Percentiles rank a stretch among this genome's conserved stretches.
Conservation (phyloP, 1,140 invertebrate species). For the Goniozus legneri region DNA sequence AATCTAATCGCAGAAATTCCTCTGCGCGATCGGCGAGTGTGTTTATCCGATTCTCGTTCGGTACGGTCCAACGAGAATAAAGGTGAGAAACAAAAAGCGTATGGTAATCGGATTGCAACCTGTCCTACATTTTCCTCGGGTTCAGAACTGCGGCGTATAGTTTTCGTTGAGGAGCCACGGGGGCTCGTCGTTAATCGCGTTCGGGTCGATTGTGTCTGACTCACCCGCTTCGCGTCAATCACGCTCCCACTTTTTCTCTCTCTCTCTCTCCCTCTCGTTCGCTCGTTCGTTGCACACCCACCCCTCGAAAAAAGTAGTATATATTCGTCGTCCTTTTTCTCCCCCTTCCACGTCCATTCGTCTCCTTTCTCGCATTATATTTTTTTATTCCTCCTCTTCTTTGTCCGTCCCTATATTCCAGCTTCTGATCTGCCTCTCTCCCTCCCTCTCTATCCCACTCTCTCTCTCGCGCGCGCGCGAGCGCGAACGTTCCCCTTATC, state of each 20-base stretch:
- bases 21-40: too few relatives aligned
- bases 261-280: neutral
- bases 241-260: constrained; percentile 13
- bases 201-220: constrained; percentile 25
- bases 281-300: neutral
- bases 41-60: too few relatives aligned
- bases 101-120: too few relatives aligned
- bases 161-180: too few relatives aligned
- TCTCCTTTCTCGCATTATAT: constrained; percentile 22
- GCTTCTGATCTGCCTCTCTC: constrained; percentile 9
- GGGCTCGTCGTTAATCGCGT: constrained; percentile 31
- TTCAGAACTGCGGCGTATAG: too few relatives aligned
- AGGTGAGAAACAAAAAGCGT: too few relatives aligned
- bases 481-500: constrained; percentile 43
- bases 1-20: too few relatives aligned
- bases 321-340: constrained; percentile 11
- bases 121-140: too few relatives aligned
- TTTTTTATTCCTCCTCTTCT: too few relatives aligned
- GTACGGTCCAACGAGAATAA: too few relatives aligned
- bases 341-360: constrained; percentile 21
- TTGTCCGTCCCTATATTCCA: constrained; percentile 12
- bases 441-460: constrained; percentile 11
- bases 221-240: constrained; percentile 23
- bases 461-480: constrained; percentile 19
- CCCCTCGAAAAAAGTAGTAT: constrained; percentile 1